Conservation (phyloP, 2,888 invertebrate species). For the Lasioglossum vierecki region DNA sequence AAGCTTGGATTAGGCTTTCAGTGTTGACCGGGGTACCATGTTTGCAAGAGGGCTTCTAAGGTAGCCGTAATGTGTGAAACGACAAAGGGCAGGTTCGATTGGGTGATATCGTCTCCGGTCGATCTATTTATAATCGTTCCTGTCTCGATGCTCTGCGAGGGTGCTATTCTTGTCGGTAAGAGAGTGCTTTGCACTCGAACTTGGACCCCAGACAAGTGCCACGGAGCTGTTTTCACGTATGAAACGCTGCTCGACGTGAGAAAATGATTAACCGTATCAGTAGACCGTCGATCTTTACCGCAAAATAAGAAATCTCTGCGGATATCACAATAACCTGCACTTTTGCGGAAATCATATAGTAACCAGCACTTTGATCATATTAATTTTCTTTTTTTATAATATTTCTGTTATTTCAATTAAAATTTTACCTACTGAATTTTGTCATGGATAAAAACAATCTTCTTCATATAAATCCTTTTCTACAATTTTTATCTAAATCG, state of each 20-base stretch:
- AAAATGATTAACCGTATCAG: neutral
- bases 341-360: no score
- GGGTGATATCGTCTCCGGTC: slow-evolving; percentile 61
- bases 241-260: slow-evolving; percentile 14
- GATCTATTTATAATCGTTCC: slow-evolving; percentile 66
- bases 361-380: no score
- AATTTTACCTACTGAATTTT: neutral
- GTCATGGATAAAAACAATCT: neutral
- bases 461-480: neutral
- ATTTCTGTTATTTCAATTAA: neutral
- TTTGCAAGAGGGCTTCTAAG: neutral
- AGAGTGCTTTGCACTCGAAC: slow-evolving; percentile 59
- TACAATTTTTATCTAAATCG: neutral
- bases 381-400: no score
- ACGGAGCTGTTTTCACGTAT: slow-evolving; percentile 42
- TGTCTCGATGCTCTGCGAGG: slow-evolving; percentile 64
- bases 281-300: neutral
- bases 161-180: slow-evolving; percentile 68
- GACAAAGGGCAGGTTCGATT: slow-evolving; percentile 60
- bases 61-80: slow-evolving; percentile 24
- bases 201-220: slow-evolving; percentile 54
- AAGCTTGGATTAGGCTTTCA: slow-evolving; percentile 12
- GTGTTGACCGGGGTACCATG: neutral
- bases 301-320: neutral
- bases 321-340: no score